Evolutionary conservation across 2,797 vertebrate genomes (phyloP), one percentile per base, ranked within the genome.

Genomic region (Rhinophrynus dorsalis): DNA sequence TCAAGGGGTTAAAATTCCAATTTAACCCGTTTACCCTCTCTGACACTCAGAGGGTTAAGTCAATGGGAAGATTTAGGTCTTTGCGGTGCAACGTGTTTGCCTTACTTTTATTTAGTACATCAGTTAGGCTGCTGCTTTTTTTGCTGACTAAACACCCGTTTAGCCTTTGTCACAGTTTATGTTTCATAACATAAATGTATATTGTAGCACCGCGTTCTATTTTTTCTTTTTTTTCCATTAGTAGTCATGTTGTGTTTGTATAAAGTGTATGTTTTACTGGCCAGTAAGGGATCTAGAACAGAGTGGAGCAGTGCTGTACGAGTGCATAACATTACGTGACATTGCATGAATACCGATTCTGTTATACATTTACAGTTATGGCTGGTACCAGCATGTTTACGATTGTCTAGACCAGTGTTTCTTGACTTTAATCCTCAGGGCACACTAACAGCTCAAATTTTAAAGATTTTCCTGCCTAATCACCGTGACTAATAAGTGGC

Each of bases 171-270:
- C 17, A 11, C 21, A 26, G 21, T 26, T 27, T 11, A n/a, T 11
- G 35, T 55, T 33, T 30, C 52, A 35, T 20, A 10, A 6, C 52
- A 35, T 55, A 35, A 33, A 55, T 55, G 7, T 52, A 52, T 52
- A 52, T 52, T 29, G 50, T 7, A 3, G 27, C 13, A 17, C 15
- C 10, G n/a, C 9, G 33, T 18, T 15, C 8, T 55, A 26, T 55
- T 55, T 55, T 55, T 33, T 30, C 17, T 12, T 23, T 20, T 10
- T 55, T 55, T 55, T 33, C 52, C 29, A 33, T 33, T 18, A 33
- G 15, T 1, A 55, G 3, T 30, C 30, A 5, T 2, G 3, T 17
- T 55, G 3, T 55, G 30, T 55, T 33, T 33, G 52, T 11, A 5
- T 21, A 2, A 30, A 6, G 47, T 15, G 20, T 47, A 3, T 30